Base-by-base conservation (phyloP, 2,113 vertebrate genomes). In the Eubucco bourcierii region DNA sequence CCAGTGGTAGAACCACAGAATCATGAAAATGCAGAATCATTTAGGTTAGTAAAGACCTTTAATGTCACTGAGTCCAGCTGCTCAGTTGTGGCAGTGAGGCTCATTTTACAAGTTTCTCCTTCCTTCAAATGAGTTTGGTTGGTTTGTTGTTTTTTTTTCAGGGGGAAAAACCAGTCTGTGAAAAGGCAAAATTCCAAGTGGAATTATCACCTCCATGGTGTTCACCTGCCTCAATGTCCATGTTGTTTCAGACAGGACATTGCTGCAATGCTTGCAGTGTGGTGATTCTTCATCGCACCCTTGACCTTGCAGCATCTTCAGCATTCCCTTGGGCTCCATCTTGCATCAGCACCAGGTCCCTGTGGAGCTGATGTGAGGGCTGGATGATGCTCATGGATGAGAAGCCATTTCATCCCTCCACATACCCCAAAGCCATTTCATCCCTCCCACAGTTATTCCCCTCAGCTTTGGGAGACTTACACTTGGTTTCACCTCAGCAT, bases 371-470 rank as follows among this genome's bases (percentile, higher is more conserved):
- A 28, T 4, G 2, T 2, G 1, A 29, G 47, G 31, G 5, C 75
- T 76, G 2, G 4, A 9, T 60, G 4, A 9, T 60, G 81, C 28
- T 27, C 29, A 3, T 1, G 39, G 33, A 31, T 29, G 2, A 61
- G 59, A 73, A 56, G 33, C 31, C 3, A 0, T 66, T 52, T 39
- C 34, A 18, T 71, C 64, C 64, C 31, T 72, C 59, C 5, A 1
- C 0, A 1, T 21, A 2, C 58, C 23, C 50, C 24, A 52, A 73
- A 56, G 41, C 31, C 3, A 0, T 61, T 52, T 33, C 41, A 21
- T 71, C 64, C 64, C 31, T 76, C 59, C 5, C 21, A 2, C 41
- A 39, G 68, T 76, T 52, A 1, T 61, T 86, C 73, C 31, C 46
- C 63, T 90, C 1, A 3, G 17, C 66, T 79, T 33, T 58, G 39